Evolutionary conservation across 2,888 invertebrate species (phyloP).

Genomic region (Apamea sordens): DNA sequence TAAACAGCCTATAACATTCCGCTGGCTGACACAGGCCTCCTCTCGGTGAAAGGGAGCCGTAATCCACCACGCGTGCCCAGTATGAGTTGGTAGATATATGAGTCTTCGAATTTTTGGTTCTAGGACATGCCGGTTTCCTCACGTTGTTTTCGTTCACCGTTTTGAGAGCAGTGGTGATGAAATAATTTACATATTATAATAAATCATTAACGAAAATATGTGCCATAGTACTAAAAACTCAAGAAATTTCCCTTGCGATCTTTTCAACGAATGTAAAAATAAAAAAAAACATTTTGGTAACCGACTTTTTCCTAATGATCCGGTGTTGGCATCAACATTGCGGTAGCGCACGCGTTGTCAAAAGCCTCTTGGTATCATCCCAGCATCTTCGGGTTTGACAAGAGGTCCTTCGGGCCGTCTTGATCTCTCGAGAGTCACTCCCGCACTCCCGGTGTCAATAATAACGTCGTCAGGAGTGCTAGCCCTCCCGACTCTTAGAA

Average conservation of each 20-base stretch:
- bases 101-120: too few species aligned
- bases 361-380: constrained; percentile 61
- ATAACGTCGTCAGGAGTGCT: constrained; percentile 68
- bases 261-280: constrained; percentile 8
- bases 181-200: too few species aligned
- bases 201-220: neutral
- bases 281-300: constrained; percentile 22
- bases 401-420: constrained; percentile 66
- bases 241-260: neutral
- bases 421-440: constrained; percentile 74
- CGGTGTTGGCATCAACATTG: constrained; percentile 48
- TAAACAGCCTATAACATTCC: too few species aligned
- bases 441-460: constrained; percentile 74
- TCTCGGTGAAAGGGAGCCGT: too few species aligned
- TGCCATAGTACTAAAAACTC: neutral
- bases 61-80: too few species aligned
- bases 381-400: constrained; percentile 44
- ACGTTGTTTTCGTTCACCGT: too few species aligned
- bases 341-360: constrained; percentile 56
- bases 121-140: too few species aligned
- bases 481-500: constrained; percentile 52
- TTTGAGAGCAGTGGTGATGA: too few species aligned
- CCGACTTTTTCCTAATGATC: constrained; percentile 51
- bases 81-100: too few species aligned
- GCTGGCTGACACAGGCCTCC: too few species aligned